Evolutionary conservation across 2,888 invertebrate species (phyloP).

Genomic region (Amiota communis): DNA sequence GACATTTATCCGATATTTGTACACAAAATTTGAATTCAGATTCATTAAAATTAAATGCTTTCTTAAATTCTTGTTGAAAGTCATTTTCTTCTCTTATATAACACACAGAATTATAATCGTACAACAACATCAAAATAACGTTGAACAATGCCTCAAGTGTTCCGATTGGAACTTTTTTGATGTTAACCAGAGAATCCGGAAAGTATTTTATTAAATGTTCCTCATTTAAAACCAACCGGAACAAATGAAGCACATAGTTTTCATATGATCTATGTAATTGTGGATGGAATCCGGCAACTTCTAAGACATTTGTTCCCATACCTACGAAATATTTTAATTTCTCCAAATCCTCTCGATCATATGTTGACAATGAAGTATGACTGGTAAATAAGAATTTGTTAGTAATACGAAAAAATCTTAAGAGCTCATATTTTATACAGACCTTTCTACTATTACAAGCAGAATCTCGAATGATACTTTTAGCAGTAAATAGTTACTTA

Average conservation of each 20-base stretch:
- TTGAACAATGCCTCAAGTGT: conserved; percentile 60
- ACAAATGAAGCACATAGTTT: conserved; percentile 60
- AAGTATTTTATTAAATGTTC: conserved; percentile 53
- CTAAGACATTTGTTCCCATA: background rate
- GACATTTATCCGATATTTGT: background rate
- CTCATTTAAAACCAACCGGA: conserved; percentile 54
- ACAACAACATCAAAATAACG: conserved; percentile 58
- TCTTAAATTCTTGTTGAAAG: no score
- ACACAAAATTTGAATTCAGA: conserved; percentile 15
- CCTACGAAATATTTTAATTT: background rate
- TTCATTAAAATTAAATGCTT: background rate
- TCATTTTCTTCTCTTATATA: no score
- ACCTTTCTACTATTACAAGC: conserved; percentile 56
- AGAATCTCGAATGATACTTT: conserved; percentile 59
- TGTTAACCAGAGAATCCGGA: conserved; percentile 45
- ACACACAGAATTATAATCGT: conserved; percentile 27
- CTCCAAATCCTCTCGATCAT: background rate
- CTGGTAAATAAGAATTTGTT: conserved; percentile 17
- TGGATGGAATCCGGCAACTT: conserved; percentile 50
- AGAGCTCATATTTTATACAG: background rate
- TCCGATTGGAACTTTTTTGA: conserved; percentile 17
- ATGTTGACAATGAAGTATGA: conserved; percentile 33
- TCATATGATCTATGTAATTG: conserved; percentile 61
- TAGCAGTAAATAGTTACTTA: conserved; percentile 56
- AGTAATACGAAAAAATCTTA: background rate